A percentile compares a stretch with the other conserved stretches of the same genome.
Conservation (phyloP, 2,888 invertebrate genomes). For the Drosophila rellima region DNA sequence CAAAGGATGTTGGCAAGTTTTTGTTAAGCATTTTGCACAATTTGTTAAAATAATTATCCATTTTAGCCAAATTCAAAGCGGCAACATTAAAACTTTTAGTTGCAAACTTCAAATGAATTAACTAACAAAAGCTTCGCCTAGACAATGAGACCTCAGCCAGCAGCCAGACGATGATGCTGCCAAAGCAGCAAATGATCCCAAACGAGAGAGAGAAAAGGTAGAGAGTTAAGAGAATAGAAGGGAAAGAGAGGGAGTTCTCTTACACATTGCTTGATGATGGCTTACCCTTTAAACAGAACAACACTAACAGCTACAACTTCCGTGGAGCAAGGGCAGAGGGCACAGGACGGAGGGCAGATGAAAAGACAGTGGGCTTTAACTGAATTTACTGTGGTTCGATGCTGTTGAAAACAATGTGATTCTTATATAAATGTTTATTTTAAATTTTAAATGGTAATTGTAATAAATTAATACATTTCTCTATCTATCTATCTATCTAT, state of each 20-base stretch:
- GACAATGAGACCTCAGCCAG: slow-evolving; percentile 33
- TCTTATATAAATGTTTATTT: too few relatives aligned
- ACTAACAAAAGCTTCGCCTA: slow-evolving; percentile 58
- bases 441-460: too few relatives aligned
- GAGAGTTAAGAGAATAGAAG: background rate
- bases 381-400: slow-evolving; percentile 1
- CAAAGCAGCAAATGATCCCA: slow-evolving; percentile 48
- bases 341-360: background rate
- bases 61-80: slow-evolving; percentile 75
- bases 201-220: slow-evolving; percentile 5
- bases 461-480: too few relatives aligned
- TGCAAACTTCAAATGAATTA: slow-evolving; percentile 74
- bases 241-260: background rate
- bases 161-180: slow-evolving; percentile 13
- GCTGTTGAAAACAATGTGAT: background rate
- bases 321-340: background rate
- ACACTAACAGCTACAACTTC: slow-evolving; percentile 12
- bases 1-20: slow-evolving; percentile 46
- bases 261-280: slow-evolving; percentile 45
- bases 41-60: slow-evolving; percentile 79
- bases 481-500: too few relatives aligned
- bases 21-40: slow-evolving; percentile 66
- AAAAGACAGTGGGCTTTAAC: background rate
- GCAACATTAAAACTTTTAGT: slow-evolving; percentile 74
- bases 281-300: slow-evolving; percentile 44